Percentiles rank a stretch among this genome's conserved stretches.
phyloP scores from a whole-genome alignment of 2,113 vertebrate species.

The Phyllostomus hastatus region DNA sequence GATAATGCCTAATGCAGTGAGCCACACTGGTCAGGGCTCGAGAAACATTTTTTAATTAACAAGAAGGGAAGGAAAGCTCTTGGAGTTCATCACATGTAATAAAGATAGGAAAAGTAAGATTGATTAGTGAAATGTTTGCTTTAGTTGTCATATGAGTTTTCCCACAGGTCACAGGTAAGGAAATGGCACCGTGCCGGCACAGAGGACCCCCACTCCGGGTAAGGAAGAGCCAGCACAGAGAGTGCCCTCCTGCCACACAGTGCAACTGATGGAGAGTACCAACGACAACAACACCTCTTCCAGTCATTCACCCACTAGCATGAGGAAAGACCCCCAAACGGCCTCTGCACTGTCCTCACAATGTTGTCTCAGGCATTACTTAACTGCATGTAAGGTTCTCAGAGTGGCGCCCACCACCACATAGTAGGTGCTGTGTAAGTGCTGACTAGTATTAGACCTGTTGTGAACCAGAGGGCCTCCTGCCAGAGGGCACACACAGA shows the following conservation, averaged over 20 bases:
- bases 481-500: neutral
- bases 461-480: neutral
- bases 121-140: neutral
- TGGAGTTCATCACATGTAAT: neutral
- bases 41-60: neutral
- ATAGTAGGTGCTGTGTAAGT: rapidly evolving
- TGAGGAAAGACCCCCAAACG: neutral
- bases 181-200: neutral
- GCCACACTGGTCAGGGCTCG: too few relatives aligned
- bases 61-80: neutral
- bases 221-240: neutral
- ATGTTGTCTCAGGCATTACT: neutral
- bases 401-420: neutral
- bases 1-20: too few relatives aligned
- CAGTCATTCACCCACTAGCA: too few relatives aligned
- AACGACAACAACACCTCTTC: neutral
- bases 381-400: rapidly evolving
- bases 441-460: neutral
- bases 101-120: neutral
- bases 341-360: neutral
- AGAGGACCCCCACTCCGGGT: neutral
- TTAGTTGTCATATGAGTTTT: neutral
- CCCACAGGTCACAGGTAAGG: rapidly evolving
- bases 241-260: rapidly evolving
- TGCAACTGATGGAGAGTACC: neutral